Evolutionary conservation across 2,797 vertebrate genomes (phyloP).

Genomic region (Siniperca obscura): DNA sequence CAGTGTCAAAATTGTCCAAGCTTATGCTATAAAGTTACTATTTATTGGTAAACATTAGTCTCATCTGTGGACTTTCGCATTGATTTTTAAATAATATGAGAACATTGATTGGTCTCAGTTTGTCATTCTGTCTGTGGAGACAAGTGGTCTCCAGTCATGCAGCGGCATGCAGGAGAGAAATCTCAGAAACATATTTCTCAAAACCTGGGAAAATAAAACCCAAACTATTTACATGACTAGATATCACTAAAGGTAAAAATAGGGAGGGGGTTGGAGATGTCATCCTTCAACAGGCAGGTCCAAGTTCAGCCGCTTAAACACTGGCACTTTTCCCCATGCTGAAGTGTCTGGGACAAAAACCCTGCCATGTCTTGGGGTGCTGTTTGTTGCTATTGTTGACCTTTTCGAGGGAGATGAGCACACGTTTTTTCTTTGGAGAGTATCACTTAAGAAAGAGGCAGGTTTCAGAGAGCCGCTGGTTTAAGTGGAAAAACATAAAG

Average conservation of each 20-base stretch:
- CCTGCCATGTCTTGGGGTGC: background rate
- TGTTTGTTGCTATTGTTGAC: slow-evolving; percentile 37
- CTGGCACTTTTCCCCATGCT: background rate
- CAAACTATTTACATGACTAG: background rate
- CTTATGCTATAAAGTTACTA: background rate
- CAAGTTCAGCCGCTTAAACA: background rate
- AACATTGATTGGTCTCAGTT: background rate
- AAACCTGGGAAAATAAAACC: background rate
- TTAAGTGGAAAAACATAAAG: slow-evolving; percentile 48
- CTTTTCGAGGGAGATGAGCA: slow-evolving; percentile 2
- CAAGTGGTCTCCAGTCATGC: background rate
- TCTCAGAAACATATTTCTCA: background rate
- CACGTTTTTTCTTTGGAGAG: slow-evolving; percentile 8
- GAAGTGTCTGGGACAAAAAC: slow-evolving; percentile 27
- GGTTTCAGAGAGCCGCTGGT: slow-evolving; percentile 53
- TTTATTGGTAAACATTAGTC: background rate
- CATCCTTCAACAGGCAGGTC: slow-evolving; percentile 19
- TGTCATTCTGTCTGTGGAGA: background rate
- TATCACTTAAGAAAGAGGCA: slow-evolving; percentile 41
- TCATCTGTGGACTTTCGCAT: slow-evolving; percentile 6
- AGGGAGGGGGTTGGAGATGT: background rate
- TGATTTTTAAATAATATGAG: slow-evolving; percentile 2
- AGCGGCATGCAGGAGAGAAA: background rate
- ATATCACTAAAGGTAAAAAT: background rate
- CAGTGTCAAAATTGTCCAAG: background rate